phyloP scores from a whole-genome alignment of 2,113 vertebrate species.

The Antechinus stuartii region DNA sequence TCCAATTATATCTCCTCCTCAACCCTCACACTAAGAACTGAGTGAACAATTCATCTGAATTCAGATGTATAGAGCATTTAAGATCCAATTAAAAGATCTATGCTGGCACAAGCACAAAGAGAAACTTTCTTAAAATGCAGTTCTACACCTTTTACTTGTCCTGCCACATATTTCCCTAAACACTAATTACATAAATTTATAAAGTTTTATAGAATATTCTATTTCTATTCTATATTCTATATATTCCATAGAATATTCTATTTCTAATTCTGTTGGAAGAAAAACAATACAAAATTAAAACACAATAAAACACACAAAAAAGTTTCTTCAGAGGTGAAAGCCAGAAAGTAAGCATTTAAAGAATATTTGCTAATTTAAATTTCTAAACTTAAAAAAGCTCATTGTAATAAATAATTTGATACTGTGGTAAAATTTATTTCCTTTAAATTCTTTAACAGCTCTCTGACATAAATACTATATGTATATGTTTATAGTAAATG shows the following conservation, averaged over 20 bases:
- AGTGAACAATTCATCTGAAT: background rate
- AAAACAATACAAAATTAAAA: background rate
- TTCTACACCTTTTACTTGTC: conserved; percentile 7
- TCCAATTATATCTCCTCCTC: background rate
- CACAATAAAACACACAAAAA: background rate
- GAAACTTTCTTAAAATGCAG: background rate
- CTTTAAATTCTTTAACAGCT: background rate
- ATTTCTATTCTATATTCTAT: no score
- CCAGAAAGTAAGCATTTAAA: background rate
- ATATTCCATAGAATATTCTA: background rate
- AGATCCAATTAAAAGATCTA: background rate
- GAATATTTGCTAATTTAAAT: background rate
- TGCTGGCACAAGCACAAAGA: background rate
- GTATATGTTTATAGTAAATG: background rate
- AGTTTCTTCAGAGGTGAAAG: background rate
- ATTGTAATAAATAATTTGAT: background rate
- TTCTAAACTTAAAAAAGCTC: background rate
- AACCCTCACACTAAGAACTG: background rate
- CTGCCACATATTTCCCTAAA: background rate
- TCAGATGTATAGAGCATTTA: background rate
- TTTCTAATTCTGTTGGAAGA: background rate
- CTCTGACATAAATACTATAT: background rate
- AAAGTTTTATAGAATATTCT: background rate
- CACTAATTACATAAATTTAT: background rate
- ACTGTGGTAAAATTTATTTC: background rate